phyloP scores from a whole-genome alignment of 2,113 vertebrate species.

The Acrocephalus arundinaceus region DNA sequence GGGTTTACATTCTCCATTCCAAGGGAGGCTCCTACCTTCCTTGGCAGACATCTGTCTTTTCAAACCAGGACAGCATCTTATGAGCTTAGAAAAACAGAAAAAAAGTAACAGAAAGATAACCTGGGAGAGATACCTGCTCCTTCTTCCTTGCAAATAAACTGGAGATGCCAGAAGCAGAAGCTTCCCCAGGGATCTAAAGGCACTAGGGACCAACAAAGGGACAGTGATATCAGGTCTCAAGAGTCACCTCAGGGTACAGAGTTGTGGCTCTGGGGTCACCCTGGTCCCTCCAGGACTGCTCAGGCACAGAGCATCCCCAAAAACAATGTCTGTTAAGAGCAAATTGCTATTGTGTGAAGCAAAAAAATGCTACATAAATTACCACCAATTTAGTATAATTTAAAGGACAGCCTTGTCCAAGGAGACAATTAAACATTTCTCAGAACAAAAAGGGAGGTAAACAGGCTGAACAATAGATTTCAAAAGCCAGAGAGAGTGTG shows the following conservation, averaged over 20 bases:
- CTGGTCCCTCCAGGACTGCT: background rate
- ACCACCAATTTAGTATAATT: slow-evolving; percentile 32
- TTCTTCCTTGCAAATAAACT: background rate
- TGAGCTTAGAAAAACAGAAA: background rate
- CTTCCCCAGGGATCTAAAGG: background rate
- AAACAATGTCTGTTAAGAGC: background rate
- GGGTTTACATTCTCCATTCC: background rate
- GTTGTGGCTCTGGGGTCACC: background rate
- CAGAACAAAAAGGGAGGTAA: slow-evolving; percentile 28
- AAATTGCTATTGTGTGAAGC: background rate
- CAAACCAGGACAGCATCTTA: background rate
- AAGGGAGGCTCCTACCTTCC: background rate
- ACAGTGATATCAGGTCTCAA: background rate
- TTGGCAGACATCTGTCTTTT: background rate
- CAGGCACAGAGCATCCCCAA: background rate
- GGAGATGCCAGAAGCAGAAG: background rate
- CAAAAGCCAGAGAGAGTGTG: background rate
- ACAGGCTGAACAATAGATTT: slow-evolving; percentile 13
- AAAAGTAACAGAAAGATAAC: background rate
- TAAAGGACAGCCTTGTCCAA: slow-evolving; percentile 49
- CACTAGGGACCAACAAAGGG: background rate
- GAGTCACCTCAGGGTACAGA: background rate
- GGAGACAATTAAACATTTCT: slow-evolving; percentile 25
- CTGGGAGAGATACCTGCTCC: background rate
- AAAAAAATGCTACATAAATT: slow-evolving; percentile 11